These are phyloP conservation scores for Ictidomys tridecemlineatus DNA, from an alignment of 2,113 vertebrate species.

Conservation along the genomic window DNA sequence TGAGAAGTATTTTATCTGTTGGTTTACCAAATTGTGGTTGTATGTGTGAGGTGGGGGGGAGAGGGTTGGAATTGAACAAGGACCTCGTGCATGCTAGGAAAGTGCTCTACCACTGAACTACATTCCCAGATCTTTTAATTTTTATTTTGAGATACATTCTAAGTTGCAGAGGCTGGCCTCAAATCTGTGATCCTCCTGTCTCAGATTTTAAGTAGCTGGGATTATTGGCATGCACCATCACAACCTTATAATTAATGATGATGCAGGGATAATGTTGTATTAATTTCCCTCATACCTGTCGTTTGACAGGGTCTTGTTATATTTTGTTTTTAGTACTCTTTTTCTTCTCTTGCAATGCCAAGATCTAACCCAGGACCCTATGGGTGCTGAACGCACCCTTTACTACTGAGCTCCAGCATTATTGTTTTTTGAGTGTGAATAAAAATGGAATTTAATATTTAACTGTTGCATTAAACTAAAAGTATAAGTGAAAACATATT, in stretches of 20 bases:
- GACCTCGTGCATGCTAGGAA: not conserved
- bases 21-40: not conserved
- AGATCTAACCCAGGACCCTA: not conserved
- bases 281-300: not conserved
- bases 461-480: not conserved
- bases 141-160: not conserved
- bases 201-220: not conserved
- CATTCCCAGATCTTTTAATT: not conserved
- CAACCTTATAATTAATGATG: not conserved
- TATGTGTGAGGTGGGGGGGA: not conserved
- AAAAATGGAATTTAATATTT: not conserved
- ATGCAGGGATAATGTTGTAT: not conserved
- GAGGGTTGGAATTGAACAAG: not conserved
- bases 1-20: not conserved
- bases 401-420: too few species aligned
- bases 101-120: not conserved
- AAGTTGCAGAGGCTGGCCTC: not conserved
- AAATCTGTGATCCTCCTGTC: too few species aligned
- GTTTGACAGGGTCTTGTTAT: not conserved
- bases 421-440: not conserved
- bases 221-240: not conserved
- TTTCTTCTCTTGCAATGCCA: not conserved
- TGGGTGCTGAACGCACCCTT: too few species aligned
- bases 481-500: not conserved
- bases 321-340: not conserved